phyloP scores from a whole-genome alignment of 1,140 invertebrate genomes.

The Ptiloglossa arizonensis region DNA sequence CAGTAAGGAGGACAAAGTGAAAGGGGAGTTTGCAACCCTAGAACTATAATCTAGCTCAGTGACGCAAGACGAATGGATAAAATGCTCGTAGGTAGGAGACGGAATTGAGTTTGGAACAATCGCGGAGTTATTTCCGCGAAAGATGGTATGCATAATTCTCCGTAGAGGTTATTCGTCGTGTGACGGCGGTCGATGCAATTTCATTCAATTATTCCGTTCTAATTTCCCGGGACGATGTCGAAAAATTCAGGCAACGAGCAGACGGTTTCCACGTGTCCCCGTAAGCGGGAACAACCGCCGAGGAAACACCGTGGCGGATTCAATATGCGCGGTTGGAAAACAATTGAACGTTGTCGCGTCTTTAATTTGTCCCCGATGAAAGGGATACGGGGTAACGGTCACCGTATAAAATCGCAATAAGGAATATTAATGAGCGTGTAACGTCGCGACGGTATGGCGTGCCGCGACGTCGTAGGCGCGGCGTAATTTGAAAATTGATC shows the following conservation, averaged over 20 bases:
- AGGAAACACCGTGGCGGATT: conserved; percentile 43
- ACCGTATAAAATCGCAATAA: conserved; percentile 70
- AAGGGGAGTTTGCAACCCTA: too few species aligned
- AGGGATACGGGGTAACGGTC: conserved; percentile 42
- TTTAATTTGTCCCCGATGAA: conserved; percentile 23
- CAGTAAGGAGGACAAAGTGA: too few species aligned
- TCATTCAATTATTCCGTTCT: too few species aligned
- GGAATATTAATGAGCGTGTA: conserved; percentile 68
- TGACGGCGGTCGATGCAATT: too few species aligned
- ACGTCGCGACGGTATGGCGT: conserved; percentile 37
- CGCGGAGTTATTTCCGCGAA: too few species aligned
- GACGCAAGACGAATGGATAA: too few species aligned
- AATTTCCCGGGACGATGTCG: too few species aligned
- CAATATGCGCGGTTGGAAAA: conserved; percentile 69
- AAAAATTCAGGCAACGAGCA: neutral
- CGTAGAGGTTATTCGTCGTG: too few species aligned
- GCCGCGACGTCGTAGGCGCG: conserved; percentile 33
- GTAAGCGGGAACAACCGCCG: neutral
- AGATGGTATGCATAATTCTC: too few species aligned
- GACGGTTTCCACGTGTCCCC: neutral
- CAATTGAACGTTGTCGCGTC: conserved; percentile 65
- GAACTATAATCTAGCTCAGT: too few species aligned
- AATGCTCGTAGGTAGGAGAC: too few species aligned
- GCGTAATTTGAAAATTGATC: conserved; percentile 62
- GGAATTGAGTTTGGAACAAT: too few species aligned